These are phyloP conservation scores for Hyposmocoma kahamanoa DNA, from an alignment of 1,140 invertebrate genomes.

Conservation along the genomic window DNA sequence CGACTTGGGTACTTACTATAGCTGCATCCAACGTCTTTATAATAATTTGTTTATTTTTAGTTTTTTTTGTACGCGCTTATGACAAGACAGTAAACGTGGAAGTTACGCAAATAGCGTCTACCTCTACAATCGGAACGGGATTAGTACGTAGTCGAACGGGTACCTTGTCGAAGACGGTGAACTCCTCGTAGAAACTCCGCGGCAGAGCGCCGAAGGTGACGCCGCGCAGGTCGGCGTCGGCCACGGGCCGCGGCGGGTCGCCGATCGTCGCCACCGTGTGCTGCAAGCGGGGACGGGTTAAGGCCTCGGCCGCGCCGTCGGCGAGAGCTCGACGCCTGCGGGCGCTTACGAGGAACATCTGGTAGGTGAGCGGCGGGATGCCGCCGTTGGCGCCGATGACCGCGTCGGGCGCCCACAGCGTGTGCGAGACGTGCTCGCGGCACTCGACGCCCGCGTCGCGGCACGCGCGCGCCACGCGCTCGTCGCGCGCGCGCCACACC, in stretches of 20 bases:
- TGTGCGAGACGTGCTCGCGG: constrained; percentile 80
- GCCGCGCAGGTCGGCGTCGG: constrained; percentile 67
- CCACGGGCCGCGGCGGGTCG: constrained; percentile 75
- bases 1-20: no score
- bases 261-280: constrained; percentile 78
- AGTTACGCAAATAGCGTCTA: no score
- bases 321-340: no score
- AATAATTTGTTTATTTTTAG: no score
- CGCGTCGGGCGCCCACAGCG: constrained; percentile 80
- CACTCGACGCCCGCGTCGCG: constrained; percentile 73
- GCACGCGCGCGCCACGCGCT: constrained; percentile 75
- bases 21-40: no score
- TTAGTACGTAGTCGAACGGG: no score
- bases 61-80: no score
- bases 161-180: constrained; percentile 68
- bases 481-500: constrained; percentile 79
- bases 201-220: constrained; percentile 71
- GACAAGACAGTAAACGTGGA: no score
- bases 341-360: constrained; percentile 78
- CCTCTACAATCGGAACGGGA: no score
- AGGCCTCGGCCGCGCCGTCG: no score
- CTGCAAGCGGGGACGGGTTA: no score
- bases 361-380: constrained; percentile 82
- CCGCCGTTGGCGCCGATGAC: constrained; percentile 82
- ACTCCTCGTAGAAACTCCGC: constrained; percentile 51